A percentile compares a stretch with the other conserved stretches of the same genome.
These are phyloP conservation scores for Anoplopoma fimbria DNA, from an alignment of 2,113 vertebrate genomes.

Conservation along the genomic window DNA sequence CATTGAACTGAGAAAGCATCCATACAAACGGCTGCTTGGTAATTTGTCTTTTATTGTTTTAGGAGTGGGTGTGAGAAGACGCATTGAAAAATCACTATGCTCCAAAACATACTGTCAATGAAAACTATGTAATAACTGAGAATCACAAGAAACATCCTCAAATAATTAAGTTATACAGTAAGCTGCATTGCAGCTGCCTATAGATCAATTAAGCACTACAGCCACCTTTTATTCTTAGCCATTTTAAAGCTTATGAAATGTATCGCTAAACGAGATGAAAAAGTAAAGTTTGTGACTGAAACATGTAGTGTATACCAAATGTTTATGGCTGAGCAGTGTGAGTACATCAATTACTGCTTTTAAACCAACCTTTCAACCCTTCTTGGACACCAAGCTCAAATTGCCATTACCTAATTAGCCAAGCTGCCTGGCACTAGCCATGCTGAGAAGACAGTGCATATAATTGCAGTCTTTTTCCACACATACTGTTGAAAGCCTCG, in stretches of 20 bases:
- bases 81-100: too few species aligned
- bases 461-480: conserved; percentile 51
- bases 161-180: conserved; percentile 31
- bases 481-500: conserved; percentile 51
- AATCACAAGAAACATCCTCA: conserved; percentile 32
- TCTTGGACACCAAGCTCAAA: not conserved
- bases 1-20: conserved; percentile 6
- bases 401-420: conserved; percentile 24
- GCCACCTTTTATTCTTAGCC: not conserved
- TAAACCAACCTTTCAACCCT: not conserved
- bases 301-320: not conserved
- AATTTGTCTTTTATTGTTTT: conserved; percentile 10
- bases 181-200: conserved; percentile 24
- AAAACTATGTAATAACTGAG: conserved; percentile 20
- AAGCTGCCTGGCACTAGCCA: not conserved
- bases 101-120: conserved; percentile 14
- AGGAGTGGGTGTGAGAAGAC: not conserved
- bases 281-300: not conserved
- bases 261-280: not conserved
- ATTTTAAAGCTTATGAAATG: conserved; percentile 8
- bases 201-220: conserved; percentile 5
- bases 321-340: not conserved
- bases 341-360: not conserved
- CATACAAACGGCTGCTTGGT: not conserved
- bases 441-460: conserved; percentile 49